phyloP scores from a whole-genome alignment of 1,140 invertebrate species.

The Choristoneura fumiferana region DNA sequence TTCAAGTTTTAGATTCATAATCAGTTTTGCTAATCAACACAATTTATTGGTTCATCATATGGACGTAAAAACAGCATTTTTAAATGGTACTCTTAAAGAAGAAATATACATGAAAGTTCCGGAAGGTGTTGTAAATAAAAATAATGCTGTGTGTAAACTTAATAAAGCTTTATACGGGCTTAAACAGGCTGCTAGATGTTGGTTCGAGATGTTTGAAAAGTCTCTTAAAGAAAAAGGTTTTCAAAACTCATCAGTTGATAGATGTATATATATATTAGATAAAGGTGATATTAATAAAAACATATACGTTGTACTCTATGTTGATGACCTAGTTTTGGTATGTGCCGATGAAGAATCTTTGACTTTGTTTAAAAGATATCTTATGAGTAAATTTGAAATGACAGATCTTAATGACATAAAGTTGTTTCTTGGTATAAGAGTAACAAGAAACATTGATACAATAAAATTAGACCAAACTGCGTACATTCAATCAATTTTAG shows the following conservation, averaged over 20 bases:
- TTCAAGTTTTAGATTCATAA: constrained; percentile 5
- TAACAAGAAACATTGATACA: neutral
- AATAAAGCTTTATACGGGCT: constrained; percentile 47
- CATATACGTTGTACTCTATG: neutral
- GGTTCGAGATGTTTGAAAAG: constrained; percentile 7
- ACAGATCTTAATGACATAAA: neutral
- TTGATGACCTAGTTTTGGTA: no score
- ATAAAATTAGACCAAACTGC: neutral
- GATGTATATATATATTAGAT: neutral
- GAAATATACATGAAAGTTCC: constrained; percentile 53
- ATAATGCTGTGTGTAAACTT: constrained; percentile 25
- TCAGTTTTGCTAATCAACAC: constrained; percentile 1
- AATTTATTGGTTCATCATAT: constrained; percentile 15
- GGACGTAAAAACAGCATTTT: constrained; percentile 34
- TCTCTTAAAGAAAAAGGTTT: neutral
- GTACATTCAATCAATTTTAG: neutral
- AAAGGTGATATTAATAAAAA: neutral
- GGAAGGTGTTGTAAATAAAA: constrained; percentile 33
- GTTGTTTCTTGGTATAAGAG: neutral
- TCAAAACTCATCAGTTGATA: neutral
- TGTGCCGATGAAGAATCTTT: no score
- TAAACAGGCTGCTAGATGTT: constrained; percentile 40
- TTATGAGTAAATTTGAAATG: neutral
- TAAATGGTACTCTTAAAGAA: constrained; percentile 59
- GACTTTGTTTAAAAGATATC: no score